Evolutionary conservation across 1,140 invertebrate genomes (phyloP).

Genomic region (Aethina tumida): DNA sequence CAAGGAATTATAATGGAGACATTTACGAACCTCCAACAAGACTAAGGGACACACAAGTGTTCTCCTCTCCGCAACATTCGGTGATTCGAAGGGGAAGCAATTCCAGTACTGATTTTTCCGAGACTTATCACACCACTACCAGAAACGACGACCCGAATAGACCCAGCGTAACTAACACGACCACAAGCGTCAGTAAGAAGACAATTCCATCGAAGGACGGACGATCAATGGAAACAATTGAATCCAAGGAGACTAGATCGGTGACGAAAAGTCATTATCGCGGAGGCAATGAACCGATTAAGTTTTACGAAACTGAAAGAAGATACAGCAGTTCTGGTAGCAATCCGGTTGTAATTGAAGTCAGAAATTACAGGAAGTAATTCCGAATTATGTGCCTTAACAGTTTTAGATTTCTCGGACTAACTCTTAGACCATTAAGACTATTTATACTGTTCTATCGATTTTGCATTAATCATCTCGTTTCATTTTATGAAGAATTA

Average conservation of each 20-base stretch:
- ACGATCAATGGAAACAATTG: slow-evolving; percentile 47
- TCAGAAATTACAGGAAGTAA: slow-evolving; percentile 34
- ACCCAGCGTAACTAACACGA: slow-evolving; percentile 55
- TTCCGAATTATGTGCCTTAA: slow-evolving; percentile 10
- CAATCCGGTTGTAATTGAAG: slow-evolving; percentile 40
- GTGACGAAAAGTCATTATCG: slow-evolving; percentile 53
- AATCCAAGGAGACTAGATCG: slow-evolving; percentile 57
- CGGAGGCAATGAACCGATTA: slow-evolving; percentile 31
- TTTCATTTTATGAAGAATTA: no score
- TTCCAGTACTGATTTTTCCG: slow-evolving; percentile 57
- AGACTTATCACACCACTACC: slow-evolving; percentile 55
- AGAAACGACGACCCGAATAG: slow-evolving; percentile 50
- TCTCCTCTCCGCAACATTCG: slow-evolving; percentile 20
- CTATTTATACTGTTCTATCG: no score
- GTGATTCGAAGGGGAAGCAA: slow-evolving; percentile 45
- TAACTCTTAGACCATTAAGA: no score
- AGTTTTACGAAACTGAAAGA: slow-evolving; percentile 41
- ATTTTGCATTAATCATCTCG: no score
- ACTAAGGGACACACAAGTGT: slow-evolving; percentile 21
- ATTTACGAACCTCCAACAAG: slow-evolving; percentile 33
- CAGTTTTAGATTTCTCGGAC: no score
- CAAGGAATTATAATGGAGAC: slow-evolving; percentile 28
- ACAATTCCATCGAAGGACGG: slow-evolving; percentile 51
- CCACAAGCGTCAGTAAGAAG: slow-evolving; percentile 55
- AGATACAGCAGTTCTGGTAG: slow-evolving; percentile 30